phyloP scores from a whole-genome alignment of 2,888 invertebrate genomes.

The Molorchus minor region DNA sequence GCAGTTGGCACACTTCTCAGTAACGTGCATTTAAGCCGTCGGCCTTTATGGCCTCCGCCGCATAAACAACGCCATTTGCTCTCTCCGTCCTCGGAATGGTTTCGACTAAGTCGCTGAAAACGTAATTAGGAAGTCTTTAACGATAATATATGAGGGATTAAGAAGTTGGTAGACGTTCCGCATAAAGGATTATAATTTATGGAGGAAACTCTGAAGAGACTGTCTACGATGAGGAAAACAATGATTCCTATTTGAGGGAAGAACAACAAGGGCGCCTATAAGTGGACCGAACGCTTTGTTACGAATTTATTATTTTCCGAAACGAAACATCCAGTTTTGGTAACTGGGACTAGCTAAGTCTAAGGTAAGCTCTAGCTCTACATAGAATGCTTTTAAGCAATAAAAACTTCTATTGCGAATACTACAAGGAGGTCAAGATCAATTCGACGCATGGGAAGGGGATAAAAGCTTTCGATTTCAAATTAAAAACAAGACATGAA shows the following conservation, averaged over 20 bases:
- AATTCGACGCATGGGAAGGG: no score
- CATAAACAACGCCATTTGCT: constrained; percentile 40
- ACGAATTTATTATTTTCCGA: no score
- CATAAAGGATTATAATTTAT: constrained; percentile 27
- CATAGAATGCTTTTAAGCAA: no score
- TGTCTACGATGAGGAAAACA: neutral
- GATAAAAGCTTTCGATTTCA: no score
- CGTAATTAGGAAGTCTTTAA: constrained; percentile 44
- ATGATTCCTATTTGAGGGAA: neutral
- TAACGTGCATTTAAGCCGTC: constrained; percentile 56
- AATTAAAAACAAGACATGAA: no score
- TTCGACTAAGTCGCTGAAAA: constrained; percentile 38
- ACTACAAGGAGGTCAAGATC: no score
- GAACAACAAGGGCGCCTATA: neutral
- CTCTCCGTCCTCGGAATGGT: constrained; percentile 21
- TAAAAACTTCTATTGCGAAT: no score
- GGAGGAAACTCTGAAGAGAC: neutral
- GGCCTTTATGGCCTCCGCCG: constrained; percentile 49
- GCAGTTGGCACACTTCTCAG: constrained; percentile 55
- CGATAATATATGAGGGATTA: constrained; percentile 37
- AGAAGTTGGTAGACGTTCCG: constrained; percentile 24
- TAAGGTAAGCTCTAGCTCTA: no score
- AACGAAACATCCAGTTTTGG: no score
- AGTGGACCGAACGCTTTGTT: no score
- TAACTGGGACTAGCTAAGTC: no score